Evolutionary conservation across 2,797 vertebrate species (phyloP), one percentile per base, ranked within the genome.

Genomic region (Sebastes iracundus): DNA sequence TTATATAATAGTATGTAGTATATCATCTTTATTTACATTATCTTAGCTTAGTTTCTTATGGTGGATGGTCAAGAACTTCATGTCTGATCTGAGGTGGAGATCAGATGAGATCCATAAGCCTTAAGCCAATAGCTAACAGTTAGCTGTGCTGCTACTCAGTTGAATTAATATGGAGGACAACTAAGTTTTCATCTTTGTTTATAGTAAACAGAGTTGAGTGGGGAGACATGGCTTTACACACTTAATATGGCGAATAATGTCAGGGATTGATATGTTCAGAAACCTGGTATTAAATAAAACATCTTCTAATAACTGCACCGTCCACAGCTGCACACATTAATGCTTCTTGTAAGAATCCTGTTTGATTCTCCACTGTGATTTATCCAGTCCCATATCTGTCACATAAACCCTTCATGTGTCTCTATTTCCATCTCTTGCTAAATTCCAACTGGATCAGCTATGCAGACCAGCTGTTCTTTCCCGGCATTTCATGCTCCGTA

Each of bases 381-480:
- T 32, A 42, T 62, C 77, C 64, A 10, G 38, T 20, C 38, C n/a
- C 33, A 11, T 75, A 68, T 76, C 65, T 42, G 56, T 82, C 66
- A 75, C 74, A 75, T n/a, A n/a, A 59, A 53, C 25, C 70, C 61
- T 75, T 53, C 28, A 72, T 60, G 66, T 58, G 30, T 71, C 60
- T 81, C 67, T 71, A 49, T 74, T 73, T 82, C 30, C 64, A 77
- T 82, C 73, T 72, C 64, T 30, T 22, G 27, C 35, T 69, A 60
- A 28, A 73, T 58, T 79, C 58, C 27, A 77, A 80, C 42, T 66
- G 8, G 60, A 76, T 67, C 61, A 81, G 62, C 60, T 9, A 52
- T 67, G 52, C 55, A 80, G 32, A 73, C 25, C 80, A 81, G 84
- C 76, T 88, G 77, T 58, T 75, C 22, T 22, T 59, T 52, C 42